Percentiles rank a stretch among this genome's conserved stretches.
phyloP scores from a whole-genome alignment of 2,888 invertebrate species.

The Brachypalpus laphriformis region DNA sequence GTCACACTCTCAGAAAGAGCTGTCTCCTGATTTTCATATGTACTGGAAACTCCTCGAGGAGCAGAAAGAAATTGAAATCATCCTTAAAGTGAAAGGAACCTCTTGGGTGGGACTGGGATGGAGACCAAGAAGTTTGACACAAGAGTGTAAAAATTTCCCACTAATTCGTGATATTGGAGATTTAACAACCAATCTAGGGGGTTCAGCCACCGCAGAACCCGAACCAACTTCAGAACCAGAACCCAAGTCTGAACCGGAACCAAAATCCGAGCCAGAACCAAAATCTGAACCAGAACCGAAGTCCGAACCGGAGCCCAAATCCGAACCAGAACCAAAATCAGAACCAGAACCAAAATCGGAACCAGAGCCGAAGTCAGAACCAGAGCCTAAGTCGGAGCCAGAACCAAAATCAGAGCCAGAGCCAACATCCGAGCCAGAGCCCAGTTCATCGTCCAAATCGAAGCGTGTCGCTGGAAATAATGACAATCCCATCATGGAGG shows the following conservation, averaged over 20 bases:
- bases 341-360: slow-evolving; percentile 83
- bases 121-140: slow-evolving; percentile 90
- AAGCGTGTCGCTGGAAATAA: slow-evolving; percentile 84
- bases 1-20: slow-evolving; percentile 87
- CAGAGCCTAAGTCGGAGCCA: slow-evolving; percentile 81
- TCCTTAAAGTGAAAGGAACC: slow-evolving; percentile 93
- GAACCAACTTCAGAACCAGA: slow-evolving; percentile 82
- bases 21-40: slow-evolving; percentile 90
- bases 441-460: slow-evolving; percentile 82
- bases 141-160: slow-evolving; percentile 92
- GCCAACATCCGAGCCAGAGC: slow-evolving; percentile 82
- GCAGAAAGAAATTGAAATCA: slow-evolving; percentile 93
- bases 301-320: slow-evolving; percentile 79
- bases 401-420: slow-evolving; percentile 84
- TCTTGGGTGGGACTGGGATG: slow-evolving; percentile 96
- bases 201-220: slow-evolving; percentile 78
- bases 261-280: slow-evolving; percentile 77
- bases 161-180: slow-evolving; percentile 84
- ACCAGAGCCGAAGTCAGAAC: slow-evolving; percentile 83
- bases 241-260: slow-evolving; percentile 81
- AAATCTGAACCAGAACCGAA: slow-evolving; percentile 80
- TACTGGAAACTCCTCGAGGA: slow-evolving; percentile 94
- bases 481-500: slow-evolving; percentile 83
- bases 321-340: slow-evolving; percentile 81
- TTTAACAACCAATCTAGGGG: slow-evolving; percentile 78